Percentiles rank a stretch among this genome's conserved stretches.
These are phyloP conservation scores for Notolabrus celidotus DNA, from an alignment of 2,797 vertebrate species.

Conservation along the genomic window DNA sequence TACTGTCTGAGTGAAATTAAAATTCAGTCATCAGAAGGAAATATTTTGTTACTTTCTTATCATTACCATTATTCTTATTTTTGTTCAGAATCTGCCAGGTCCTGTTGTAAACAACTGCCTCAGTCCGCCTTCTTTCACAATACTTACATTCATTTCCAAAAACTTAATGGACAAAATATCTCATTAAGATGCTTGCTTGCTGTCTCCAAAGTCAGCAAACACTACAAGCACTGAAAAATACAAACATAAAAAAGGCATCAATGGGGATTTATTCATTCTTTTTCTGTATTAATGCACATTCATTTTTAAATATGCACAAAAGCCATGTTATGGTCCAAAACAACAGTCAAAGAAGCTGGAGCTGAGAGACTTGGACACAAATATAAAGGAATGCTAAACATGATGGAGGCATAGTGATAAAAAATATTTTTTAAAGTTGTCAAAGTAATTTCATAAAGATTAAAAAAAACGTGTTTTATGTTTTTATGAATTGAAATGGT, in stretches of 20 bases:
- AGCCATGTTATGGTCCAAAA: not conserved
- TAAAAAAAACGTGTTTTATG: not conserved
- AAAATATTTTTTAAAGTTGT: not conserved
- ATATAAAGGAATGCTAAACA: not conserved
- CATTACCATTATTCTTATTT: not conserved
- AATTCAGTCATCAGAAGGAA: not conserved
- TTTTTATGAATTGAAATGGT: not conserved
- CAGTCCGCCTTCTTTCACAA: not conserved
- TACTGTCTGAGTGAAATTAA: too few species aligned
- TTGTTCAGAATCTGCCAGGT: not conserved
- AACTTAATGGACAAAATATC: not conserved
- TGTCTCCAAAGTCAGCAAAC: slow-evolving; percentile 14
- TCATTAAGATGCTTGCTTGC: slow-evolving; percentile 13
- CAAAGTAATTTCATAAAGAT: not conserved
- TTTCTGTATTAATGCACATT: not conserved
- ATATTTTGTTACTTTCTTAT: not conserved
- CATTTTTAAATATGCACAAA: not conserved
- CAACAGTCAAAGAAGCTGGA: not conserved
- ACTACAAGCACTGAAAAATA: not conserved
- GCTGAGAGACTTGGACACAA: not conserved
- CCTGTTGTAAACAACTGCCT: not conserved
- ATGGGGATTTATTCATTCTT: too few species aligned
- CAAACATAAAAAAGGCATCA: too few species aligned
- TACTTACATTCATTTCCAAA: slow-evolving; percentile 8
- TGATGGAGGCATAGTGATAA: not conserved